Percentiles rank a stretch among this genome's conserved stretches.
phyloP scores from a whole-genome alignment of 1,140 invertebrate species.

The Frieseomelitta varia region DNA sequence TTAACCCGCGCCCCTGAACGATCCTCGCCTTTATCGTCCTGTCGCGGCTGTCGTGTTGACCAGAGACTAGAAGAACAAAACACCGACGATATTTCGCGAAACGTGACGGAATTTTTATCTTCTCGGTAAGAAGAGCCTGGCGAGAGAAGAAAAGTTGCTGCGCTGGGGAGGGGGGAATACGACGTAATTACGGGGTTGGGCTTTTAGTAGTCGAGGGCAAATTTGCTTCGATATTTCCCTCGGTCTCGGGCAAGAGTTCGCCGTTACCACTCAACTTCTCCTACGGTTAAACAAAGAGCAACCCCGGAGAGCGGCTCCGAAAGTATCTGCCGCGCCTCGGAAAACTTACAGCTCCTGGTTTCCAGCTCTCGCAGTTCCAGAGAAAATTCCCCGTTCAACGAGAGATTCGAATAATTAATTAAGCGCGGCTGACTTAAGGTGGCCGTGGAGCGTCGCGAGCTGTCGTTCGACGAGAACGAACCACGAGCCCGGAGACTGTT shows the following conservation, averaged over 20 bases:
- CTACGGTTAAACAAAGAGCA: slow-evolving; percentile 7
- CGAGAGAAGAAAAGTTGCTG: not conserved
- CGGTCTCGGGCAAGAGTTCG: not conserved
- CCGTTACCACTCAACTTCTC: not conserved
- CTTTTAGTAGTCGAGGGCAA: not conserved
- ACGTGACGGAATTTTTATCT: not conserved
- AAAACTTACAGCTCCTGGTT: not conserved
- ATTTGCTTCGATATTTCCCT: slow-evolving; percentile 6
- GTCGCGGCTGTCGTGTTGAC: not conserved
- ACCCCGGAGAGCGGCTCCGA: not conserved
- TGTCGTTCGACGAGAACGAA: slow-evolving; percentile 42
- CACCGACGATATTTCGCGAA: not conserved
- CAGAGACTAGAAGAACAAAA: not conserved
- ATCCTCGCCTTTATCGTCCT: too few species aligned
- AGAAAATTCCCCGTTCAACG: slow-evolving; percentile 28
- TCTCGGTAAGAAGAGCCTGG: not conserved
- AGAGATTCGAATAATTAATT: slow-evolving; percentile 52
- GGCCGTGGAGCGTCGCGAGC: not conserved
- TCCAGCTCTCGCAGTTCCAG: too few species aligned
- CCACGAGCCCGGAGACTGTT: not conserved
- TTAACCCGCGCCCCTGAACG: not conserved
- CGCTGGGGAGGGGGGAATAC: not conserved
- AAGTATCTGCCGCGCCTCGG: not conserved
- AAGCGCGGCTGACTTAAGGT: slow-evolving; percentile 2
- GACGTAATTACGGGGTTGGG: not conserved